Evolutionary conservation across 2,113 vertebrate species (phyloP).

Genomic region (Microtus montanus): DNA sequence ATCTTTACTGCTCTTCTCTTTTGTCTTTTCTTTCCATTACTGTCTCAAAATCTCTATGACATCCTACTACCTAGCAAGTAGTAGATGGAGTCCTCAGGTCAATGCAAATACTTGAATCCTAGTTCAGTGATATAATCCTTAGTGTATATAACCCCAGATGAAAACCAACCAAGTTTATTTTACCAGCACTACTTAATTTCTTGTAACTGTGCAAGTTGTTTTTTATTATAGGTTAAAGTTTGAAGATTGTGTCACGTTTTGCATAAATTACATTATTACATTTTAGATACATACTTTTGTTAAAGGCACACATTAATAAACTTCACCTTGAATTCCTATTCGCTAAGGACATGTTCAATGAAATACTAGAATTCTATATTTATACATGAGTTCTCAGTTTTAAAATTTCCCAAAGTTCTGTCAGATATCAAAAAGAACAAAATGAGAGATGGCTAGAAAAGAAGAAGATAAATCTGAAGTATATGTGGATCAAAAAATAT

Average conservation of each 20-base stretch:
- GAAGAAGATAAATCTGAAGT: slow-evolving; percentile 21
- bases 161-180: slow-evolving; percentile 22
- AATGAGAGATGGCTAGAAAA: background rate
- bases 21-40: background rate
- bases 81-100: background rate
- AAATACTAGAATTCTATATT: background rate
- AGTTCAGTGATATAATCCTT: background rate
- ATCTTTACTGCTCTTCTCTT: background rate
- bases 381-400: background rate
- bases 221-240: background rate
- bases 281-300: background rate
- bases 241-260: background rate
- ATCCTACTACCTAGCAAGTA: background rate
- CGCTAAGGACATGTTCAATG: slow-evolving; percentile 2
- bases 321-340: background rate
- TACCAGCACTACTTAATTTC: background rate
- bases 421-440: background rate
- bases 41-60: slow-evolving; percentile 7
- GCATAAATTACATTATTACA: slow-evolving; percentile 4
- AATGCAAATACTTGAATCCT: background rate
- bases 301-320: slow-evolving; percentile 18
- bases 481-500: background rate
- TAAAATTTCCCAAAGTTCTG: background rate
- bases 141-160: background rate
- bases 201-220: slow-evolving; percentile 19